Evolutionary conservation across 2,888 invertebrate genomes (phyloP), one percentile per base, ranked within the genome.

Genomic region (Ellobium chinense): DNA sequence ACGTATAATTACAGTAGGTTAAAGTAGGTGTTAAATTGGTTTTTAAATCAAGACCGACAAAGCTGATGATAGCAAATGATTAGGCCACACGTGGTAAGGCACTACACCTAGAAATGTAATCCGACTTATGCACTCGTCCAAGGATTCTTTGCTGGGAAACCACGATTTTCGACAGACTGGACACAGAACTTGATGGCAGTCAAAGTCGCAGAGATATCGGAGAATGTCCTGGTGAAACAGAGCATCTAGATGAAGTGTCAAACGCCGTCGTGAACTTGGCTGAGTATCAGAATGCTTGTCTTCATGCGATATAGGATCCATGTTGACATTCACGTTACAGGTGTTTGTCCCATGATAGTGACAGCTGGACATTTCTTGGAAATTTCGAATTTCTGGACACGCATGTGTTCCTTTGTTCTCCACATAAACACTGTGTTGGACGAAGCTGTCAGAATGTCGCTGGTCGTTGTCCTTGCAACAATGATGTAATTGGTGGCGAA

Each of bases 101-200:
- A 70, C 46, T 1, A 29, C 27, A 5, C 21, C 56, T 29, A 18
- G 31, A 2, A 54, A 70, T 9, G 12, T 46, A 5, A 56, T 31
- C 21, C 54, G 70, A 54, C n/a, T n/a, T 18, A 70, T 70, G 12
- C 70, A 70, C n/a, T 70, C 29, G 21, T 31, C 9, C 9, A 70
- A 2, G 3, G 46, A 46, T 3, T 34, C 46, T 1, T 1, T 29
- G 21, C 54, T 54, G 31, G 56, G 46, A 14, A 70, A 70, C 70
- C 70, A 70, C 21, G 31, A 31, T 27, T 56, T 54, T 29, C 70
- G 27, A 27, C 70, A 70, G 31, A 0, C 39, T 0, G 70, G 31
- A n/a, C 70, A 70, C 29, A 70, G 29, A 29, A 70, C 31, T 29
- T 70, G 54, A 24, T 70, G 70, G 70, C 54, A 54, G 21, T 70